These are phyloP conservation scores for Ctenochaetus hawaiiensis DNA, from an alignment of 2,797 vertebrate genomes.

Conservation along the genomic window DNA sequence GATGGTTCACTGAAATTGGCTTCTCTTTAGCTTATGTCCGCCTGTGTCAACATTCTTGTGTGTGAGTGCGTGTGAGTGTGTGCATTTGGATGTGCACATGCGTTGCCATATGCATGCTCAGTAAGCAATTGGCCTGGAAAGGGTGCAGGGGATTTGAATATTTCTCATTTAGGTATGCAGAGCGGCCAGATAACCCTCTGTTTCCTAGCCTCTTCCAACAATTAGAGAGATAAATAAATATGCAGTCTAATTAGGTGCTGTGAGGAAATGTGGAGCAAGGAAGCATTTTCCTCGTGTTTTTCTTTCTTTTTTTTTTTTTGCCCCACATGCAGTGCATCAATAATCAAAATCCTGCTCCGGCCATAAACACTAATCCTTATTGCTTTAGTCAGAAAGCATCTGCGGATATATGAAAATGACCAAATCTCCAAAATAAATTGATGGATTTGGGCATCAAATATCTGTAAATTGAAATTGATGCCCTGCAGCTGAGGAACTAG, in stretches of 20 bases:
- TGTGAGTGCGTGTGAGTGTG: conserved; percentile 3
- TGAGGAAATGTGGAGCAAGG: conserved; percentile 51
- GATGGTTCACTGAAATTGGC: conserved; percentile 65
- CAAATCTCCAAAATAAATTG: conserved; percentile 58
- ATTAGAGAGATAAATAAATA: conserved; percentile 76
- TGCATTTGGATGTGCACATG: background rate
- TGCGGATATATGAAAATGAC: conserved; percentile 49
- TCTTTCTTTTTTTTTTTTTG: conserved; percentile 28
- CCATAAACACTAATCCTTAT: conserved; percentile 62
- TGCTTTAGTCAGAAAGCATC: conserved; percentile 53
- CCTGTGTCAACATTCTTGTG: conserved; percentile 17
- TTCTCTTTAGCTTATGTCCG: conserved; percentile 31
- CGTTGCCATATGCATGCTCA: conserved; percentile 30
- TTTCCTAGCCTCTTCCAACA: conserved; percentile 62
- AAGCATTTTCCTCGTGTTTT: conserved; percentile 40
- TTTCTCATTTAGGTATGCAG: conserved; percentile 78
- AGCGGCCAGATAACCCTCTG: conserved; percentile 64
- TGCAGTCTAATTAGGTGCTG: conserved; percentile 61
- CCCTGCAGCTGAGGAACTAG: conserved; percentile 35
- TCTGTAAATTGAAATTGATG: conserved; percentile 37
- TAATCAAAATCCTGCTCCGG: conserved; percentile 60
- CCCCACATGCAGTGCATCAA: conserved; percentile 62
- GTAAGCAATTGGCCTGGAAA: conserved; percentile 40
- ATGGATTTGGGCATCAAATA: conserved; percentile 44
- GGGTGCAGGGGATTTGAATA: conserved; percentile 67